Conservation (phyloP, 2,113 vertebrate species). For the Synchiropus splendidus region DNA sequence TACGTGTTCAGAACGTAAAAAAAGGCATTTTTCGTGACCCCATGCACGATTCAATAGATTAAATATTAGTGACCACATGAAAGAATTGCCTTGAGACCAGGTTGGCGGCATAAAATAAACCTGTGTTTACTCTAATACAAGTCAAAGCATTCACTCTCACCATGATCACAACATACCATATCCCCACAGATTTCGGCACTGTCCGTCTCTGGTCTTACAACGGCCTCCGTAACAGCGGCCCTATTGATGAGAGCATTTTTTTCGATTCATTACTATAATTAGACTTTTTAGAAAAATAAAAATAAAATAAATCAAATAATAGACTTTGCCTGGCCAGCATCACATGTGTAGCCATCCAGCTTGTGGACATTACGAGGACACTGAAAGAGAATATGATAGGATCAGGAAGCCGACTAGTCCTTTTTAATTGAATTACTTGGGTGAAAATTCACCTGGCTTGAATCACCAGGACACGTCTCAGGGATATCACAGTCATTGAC, state of each 20-base stretch:
- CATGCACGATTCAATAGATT: no score
- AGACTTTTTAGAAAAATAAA: no score
- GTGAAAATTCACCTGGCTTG: constrained; percentile 92
- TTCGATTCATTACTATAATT: no score
- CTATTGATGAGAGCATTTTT: constrained; percentile 58
- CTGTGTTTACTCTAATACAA: no score
- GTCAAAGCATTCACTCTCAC: no score
- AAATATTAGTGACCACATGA: no score
- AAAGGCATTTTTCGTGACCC: no score
- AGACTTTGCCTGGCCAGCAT: constrained; percentile 78
- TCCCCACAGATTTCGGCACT: constrained; percentile 85
- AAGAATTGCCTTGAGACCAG: no score
- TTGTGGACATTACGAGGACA: constrained; percentile 94
- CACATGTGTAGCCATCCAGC: constrained; percentile 88
- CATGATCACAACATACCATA: constrained; percentile 69
- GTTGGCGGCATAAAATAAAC: no score
- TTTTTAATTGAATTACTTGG: not conserved
- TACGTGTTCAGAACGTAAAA: no score
- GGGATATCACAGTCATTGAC: constrained; percentile 91
- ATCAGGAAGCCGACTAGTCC: no score
- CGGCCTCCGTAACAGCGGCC: constrained; percentile 90
- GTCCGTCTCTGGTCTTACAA: constrained; percentile 87
- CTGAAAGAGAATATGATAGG: constrained; percentile 47
- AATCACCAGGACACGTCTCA: constrained; percentile 87
- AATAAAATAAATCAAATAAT: not conserved